Percentiles rank a stretch among this genome's conserved stretches.
Evolutionary conservation across 2,888 invertebrate species (phyloP).

Genomic region (Encarsia formosa): DNA sequence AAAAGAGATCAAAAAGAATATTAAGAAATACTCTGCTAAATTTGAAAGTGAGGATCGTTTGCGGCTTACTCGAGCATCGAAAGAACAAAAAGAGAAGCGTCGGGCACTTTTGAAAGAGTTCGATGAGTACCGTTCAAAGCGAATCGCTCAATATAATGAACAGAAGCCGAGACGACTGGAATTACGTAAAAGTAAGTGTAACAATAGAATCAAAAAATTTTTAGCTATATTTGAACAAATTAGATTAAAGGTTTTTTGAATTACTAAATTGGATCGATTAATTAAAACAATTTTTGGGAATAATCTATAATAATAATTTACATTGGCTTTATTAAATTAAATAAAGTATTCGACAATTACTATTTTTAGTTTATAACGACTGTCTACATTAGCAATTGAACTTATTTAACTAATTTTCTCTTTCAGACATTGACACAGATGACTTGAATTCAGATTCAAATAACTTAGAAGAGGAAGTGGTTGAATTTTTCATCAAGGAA

Average conservation of each 20-base stretch:
- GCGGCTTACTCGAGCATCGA: conserved; percentile 86
- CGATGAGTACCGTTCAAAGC: conserved; percentile 73
- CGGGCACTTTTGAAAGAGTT: conserved; percentile 83
- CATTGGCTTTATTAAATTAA: too few species aligned
- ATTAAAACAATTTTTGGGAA: too few species aligned
- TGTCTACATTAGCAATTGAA: too few species aligned
- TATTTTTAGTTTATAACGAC: too few species aligned
- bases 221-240: too few species aligned
- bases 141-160: conserved; percentile 69
- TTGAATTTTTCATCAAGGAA: conserved; percentile 98
- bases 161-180: conserved; percentile 78
- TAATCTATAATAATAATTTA: too few species aligned
- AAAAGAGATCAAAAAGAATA: conserved; percentile 93
- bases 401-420: conserved; percentile 32
- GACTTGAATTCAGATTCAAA: conserved; percentile 78
- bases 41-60: conserved; percentile 96
- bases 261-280: too few species aligned
- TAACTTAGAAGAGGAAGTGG: conserved; percentile 89
- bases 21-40: conserved; percentile 93
- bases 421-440: conserved; percentile 89
- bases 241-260: too few species aligned
- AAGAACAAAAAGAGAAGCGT: conserved; percentile 90
- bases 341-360: too few species aligned
- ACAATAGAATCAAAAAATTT: too few species aligned
- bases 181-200: conserved; percentile 83